Evolutionary conservation across 2,113 vertebrate species (phyloP).

Genomic region (Panurus biarmicus): DNA sequence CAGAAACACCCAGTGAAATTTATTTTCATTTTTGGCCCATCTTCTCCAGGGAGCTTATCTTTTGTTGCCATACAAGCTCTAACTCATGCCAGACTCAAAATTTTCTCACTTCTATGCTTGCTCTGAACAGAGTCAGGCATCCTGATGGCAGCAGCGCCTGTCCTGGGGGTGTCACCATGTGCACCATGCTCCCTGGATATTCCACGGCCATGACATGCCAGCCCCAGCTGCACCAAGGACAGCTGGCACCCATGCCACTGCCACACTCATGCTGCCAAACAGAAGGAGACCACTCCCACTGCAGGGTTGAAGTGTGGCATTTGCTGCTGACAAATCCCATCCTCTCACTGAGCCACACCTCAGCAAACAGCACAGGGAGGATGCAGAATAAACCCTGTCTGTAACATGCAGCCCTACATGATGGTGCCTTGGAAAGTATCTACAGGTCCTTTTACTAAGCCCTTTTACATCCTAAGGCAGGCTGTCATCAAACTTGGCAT

Average conservation of each 20-base stretch:
- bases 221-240: neutral
- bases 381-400: neutral
- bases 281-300: neutral
- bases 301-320: fast-evolving
- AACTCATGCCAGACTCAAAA: neutral
- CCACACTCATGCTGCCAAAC: neutral
- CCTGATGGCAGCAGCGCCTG: neutral
- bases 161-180: neutral
- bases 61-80: neutral
- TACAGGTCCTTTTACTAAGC: neutral
- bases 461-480: neutral
- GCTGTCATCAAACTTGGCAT: neutral
- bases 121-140: neutral
- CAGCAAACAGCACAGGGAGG: neutral
- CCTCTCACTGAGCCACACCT: neutral
- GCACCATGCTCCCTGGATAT: neutral
- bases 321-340: neutral
- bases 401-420: neutral
- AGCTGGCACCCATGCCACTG: neutral
- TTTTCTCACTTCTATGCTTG: neutral
- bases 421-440: neutral
- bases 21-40: constrained; percentile 9
- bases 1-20: constrained; percentile 7
- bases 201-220: fast-evolving
- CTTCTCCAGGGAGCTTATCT: neutral